Evolutionary conservation across 2,888 invertebrate genomes (phyloP), one percentile per base, ranked within the genome.

Genomic region (Cerceris rybyensis): DNA sequence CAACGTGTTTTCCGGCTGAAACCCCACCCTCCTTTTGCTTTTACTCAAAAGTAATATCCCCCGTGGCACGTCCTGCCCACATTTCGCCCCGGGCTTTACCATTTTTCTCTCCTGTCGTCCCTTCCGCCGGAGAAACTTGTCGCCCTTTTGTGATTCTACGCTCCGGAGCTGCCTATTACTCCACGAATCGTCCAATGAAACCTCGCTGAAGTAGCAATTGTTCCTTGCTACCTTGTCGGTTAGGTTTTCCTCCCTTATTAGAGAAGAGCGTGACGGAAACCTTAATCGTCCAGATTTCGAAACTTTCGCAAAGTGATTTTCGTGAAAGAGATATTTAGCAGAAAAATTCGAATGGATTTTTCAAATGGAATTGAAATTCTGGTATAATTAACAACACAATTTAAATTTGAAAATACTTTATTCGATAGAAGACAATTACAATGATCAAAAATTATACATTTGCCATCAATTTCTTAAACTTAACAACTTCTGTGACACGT

Each of bases 41-140:
- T 73, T 67, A 60, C 66, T 52, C 67, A 6, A 68, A 74, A 71
- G 67, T 77, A 84, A 86, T 83, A 82, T 80, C 64, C 64, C 71
- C 61, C 66, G 78, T 69, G 75, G 57, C 84, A 82, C 82, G 84
- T 84, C 82, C 83, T 77, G 60, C 77, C 76, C 80, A 81, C 82
- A 72, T 81, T 80, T 84, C 71, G 77, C 77, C 73, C 43, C 73
- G 46, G 46, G 60, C 39, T 64, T 78, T 54, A 58, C 68, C 64
- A 49, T 77, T 70, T 58, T 52, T 70, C 43, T 41, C 59, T 55
- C 80, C 59, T 68, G 71, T 72, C 42, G 41, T 17, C 55, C 7
- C 11, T 52, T 8, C 42, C n/a, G 5, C 13, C 16, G 11, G 17
- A 17, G 68, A 61, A 58, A 79, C 66, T 60, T 58, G 49, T 59